Evolutionary conservation across 92 coral and sea anemone genomes (phyloP).

Genomic region (Ricordea florida): DNA sequence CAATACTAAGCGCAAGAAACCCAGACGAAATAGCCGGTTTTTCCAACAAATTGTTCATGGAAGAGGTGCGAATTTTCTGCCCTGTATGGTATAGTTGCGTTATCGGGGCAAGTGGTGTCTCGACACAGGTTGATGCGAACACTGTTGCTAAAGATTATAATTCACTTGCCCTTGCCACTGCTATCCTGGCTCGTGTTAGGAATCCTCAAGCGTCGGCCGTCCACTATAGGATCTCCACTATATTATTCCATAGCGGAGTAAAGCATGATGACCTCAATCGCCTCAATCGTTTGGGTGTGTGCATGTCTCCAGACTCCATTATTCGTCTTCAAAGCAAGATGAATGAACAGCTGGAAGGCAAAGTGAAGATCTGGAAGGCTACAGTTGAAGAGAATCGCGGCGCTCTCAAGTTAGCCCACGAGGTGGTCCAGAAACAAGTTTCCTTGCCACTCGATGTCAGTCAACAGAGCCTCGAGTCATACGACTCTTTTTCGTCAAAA

Average conservation of each 20-base stretch:
- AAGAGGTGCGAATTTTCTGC: slow-evolving; percentile 54
- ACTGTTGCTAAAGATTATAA: neutral
- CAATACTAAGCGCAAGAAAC: slow-evolving; percentile 26
- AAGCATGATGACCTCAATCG: slow-evolving; percentile 49
- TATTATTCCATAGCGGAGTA: slow-evolving; percentile 58
- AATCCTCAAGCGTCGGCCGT: slow-evolving; percentile 46
- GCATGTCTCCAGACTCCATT: too few relatives aligned
- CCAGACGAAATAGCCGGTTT: slow-evolving; percentile 62
- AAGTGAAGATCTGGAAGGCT: too few relatives aligned
- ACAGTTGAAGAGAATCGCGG: slow-evolving; percentile 3
- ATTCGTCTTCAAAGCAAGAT: too few relatives aligned
- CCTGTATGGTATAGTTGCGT: slow-evolving; percentile 59
- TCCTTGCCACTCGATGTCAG: neutral
- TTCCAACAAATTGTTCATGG: slow-evolving; percentile 43
- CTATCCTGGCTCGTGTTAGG: slow-evolving; percentile 51
- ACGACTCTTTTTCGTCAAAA: neutral
- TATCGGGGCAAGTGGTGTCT: slow-evolving; percentile 55
- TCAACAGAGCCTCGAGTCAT: neutral
- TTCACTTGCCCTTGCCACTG: slow-evolving; percentile 57
- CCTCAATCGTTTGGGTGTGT: slow-evolving; percentile 39
- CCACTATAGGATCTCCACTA: slow-evolving; percentile 48
- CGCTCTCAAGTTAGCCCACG: neutral
- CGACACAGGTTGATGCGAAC: neutral
- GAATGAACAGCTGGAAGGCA: too few relatives aligned
- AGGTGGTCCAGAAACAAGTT: neutral